Conservation (phyloP, 2,113 vertebrate genomes). For the Cichladusa arquata region DNA sequence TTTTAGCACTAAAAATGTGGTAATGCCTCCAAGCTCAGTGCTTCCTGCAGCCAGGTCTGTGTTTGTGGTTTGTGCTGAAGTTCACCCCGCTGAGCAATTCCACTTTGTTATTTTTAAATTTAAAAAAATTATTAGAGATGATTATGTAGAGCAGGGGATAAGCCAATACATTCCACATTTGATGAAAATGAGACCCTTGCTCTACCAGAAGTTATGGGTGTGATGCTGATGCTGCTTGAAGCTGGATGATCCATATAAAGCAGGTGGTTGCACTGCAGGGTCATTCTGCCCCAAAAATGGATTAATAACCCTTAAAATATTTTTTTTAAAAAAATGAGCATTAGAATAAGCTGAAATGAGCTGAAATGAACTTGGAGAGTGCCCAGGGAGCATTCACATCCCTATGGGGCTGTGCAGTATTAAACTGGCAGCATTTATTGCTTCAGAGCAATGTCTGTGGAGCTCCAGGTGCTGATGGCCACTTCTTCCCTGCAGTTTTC, state of each 20-base stretch:
- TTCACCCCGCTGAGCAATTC: neutral
- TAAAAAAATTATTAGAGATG: neutral
- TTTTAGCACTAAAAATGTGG: neutral
- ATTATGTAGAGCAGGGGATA: neutral
- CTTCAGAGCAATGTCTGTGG: neutral
- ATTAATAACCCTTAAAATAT: neutral
- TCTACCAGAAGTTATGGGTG: neutral
- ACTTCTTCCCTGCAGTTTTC: neutral
- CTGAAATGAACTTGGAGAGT: neutral
- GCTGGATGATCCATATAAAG: neutral
- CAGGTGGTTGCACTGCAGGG: neutral
- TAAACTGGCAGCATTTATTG: neutral
- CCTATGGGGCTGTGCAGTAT: neutral
- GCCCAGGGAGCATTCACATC: neutral
- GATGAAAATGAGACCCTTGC: neutral
- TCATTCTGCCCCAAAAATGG: neutral
- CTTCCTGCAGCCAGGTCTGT: neutral
- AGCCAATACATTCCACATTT: neutral
- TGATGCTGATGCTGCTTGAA: neutral
- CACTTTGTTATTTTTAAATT: neutral
- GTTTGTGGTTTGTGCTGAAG: neutral
- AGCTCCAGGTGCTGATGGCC: neutral
- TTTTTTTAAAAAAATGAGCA: accelerated
- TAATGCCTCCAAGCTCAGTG: neutral
- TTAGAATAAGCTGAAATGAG: neutral